phyloP scores from a whole-genome alignment of 2,113 vertebrate species.

The Accipiter cooperii region DNA sequence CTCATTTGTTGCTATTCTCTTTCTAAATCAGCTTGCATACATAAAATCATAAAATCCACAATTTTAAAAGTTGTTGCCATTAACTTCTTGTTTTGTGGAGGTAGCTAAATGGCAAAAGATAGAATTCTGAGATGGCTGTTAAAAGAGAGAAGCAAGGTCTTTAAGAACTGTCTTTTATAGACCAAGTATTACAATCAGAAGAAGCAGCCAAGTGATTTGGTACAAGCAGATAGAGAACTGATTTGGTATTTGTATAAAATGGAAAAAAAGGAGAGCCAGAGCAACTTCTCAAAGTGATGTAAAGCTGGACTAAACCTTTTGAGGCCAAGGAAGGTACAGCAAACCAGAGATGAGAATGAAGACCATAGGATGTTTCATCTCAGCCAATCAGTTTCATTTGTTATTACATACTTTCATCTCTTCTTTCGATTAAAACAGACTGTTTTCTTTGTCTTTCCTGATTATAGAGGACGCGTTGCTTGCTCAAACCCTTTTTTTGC shows the following conservation, averaged over 20 bases:
- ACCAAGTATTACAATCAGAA: background rate
- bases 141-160: background rate
- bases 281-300: background rate
- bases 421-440: background rate
- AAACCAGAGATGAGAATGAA: background rate
- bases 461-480: background rate
- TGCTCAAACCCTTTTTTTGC: background rate
- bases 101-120: background rate
- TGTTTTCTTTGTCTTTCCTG: background rate
- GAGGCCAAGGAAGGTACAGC: background rate
- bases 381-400: background rate
- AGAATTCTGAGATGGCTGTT: background rate
- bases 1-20: slow-evolving; percentile 62
- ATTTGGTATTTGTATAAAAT: background rate
- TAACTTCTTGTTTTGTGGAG: slow-evolving; percentile 47
- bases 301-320: background rate
- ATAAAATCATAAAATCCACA: slow-evolving; percentile 50
- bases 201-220: background rate
- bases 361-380: background rate
- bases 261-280: background rate
- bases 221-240: background rate
- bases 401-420: background rate
- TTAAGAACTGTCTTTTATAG: background rate
- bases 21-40: slow-evolving; percentile 59
- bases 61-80: slow-evolving; percentile 44